Evolutionary conservation across 1,140 invertebrate species (phyloP).

Genomic region (Globodera ellingtonae): DNA sequence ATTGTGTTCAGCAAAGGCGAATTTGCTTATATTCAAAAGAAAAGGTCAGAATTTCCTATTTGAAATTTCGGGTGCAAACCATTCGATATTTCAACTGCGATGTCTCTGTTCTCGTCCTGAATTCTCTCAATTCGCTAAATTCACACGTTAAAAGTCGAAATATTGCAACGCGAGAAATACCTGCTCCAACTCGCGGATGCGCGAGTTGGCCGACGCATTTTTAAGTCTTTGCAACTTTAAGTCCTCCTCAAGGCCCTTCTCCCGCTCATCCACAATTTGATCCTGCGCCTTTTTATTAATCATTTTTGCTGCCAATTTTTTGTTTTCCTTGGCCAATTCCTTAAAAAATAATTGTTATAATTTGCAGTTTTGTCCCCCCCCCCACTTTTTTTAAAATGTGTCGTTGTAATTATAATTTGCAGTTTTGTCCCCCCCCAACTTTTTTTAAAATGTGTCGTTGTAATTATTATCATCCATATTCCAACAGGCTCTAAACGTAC

Average conservation of each 20-base stretch:
- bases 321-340: slow-evolving; percentile 34
- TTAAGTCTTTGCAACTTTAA: slow-evolving; percentile 17
- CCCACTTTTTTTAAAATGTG: too few species aligned
- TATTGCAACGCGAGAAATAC: not conserved
- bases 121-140: slow-evolving; percentile 23
- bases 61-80: not conserved
- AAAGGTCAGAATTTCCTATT: too few species aligned
- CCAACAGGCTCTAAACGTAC: not conserved
- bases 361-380: not conserved
- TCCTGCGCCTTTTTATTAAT: slow-evolving; percentile 42
- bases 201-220: slow-evolving; percentile 3
- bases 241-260: slow-evolving; percentile 30
- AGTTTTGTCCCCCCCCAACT: not conserved
- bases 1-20: slow-evolving; percentile 33
- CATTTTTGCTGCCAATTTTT: slow-evolving; percentile 29
- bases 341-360: slow-evolving; percentile 20
- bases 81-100: slow-evolving; percentile 32
- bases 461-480: too few species aligned
- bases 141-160: not conserved
- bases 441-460: too few species aligned
- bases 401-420: too few species aligned
- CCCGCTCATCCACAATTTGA: slow-evolving; percentile 27
- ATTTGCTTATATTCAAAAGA: slow-evolving; percentile 32
- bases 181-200: slow-evolving; percentile 34
- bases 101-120: slow-evolving; percentile 30